These are phyloP conservation scores for Sialia sialis DNA, from an alignment of 2,113 vertebrate species.

Conservation along the genomic window DNA sequence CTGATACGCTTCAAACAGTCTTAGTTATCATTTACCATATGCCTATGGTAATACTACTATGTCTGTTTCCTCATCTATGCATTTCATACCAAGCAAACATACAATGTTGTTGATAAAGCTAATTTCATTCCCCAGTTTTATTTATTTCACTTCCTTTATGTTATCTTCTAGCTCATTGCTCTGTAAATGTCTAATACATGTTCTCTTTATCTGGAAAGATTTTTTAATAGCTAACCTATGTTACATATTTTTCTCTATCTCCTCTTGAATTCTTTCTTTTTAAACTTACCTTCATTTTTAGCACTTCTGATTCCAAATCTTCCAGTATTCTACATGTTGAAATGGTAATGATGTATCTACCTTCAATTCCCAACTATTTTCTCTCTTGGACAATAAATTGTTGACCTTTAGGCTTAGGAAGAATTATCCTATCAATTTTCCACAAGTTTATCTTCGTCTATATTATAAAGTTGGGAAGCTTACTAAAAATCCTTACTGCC, in stretches of 20 bases:
- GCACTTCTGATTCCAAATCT: neutral
- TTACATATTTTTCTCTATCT: neutral
- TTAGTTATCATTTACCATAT: neutral
- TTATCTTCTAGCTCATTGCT: neutral
- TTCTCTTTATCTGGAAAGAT: neutral
- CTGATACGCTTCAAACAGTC: neutral
- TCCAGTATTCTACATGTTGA: neutral
- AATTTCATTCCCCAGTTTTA: neutral
- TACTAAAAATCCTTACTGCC: neutral
- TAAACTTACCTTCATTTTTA: neutral
- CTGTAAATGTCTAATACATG: neutral
- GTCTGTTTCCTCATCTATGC: neutral
- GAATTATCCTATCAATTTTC: neutral
- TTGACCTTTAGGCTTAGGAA: neutral
- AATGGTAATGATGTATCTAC: neutral
- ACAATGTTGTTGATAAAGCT: neutral
- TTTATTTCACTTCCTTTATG: neutral
- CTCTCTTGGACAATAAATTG: neutral
- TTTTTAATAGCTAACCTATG: neutral
- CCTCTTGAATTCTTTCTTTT: neutral
- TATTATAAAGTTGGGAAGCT: neutral
- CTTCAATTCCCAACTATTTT: neutral
- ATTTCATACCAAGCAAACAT: neutral
- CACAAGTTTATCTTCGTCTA: neutral
- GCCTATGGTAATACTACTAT: neutral